Evolutionary conservation across 2,113 vertebrate genomes (phyloP).

Genomic region (Pseudorasbora parva): DNA sequence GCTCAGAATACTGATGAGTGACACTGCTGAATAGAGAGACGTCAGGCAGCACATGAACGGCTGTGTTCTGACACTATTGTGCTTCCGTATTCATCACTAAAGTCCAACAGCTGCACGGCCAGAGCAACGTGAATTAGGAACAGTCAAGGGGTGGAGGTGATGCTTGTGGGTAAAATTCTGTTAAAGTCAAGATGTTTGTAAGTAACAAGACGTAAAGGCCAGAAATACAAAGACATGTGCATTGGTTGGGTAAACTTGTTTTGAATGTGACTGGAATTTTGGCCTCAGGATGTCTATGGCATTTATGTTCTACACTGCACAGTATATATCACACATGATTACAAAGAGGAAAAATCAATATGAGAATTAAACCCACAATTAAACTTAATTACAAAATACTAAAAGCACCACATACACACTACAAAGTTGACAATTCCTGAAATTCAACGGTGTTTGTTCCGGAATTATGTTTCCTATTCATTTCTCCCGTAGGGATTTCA

Average conservation of each 20-base stretch:
- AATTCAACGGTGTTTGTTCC: no score
- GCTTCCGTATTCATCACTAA: neutral
- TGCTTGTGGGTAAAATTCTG: neutral
- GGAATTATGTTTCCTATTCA: no score
- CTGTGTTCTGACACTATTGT: constrained; percentile 26
- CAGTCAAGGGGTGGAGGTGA: neutral
- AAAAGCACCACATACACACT: neutral
- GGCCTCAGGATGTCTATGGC: neutral
- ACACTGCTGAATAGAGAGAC: neutral
- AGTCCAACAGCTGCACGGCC: constrained; percentile 20
- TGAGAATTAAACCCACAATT: neutral
- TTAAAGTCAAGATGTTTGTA: neutral
- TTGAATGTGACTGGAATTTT: constrained; percentile 20
- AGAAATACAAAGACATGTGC: constrained; percentile 6
- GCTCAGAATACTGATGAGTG: constrained; percentile 35
- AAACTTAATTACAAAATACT: neutral
- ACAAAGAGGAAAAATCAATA: neutral
- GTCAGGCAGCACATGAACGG: constrained; percentile 17
- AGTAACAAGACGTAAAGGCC: neutral
- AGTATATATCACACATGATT: neutral
- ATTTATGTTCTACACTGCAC: neutral
- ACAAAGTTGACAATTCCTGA: neutral
- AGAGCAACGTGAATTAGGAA: constrained; percentile 6
- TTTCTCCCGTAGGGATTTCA: no score
- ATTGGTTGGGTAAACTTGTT: neutral